Base-by-base conservation (phyloP, 1,140 invertebrate species). In the Phortica variegata region DNA sequence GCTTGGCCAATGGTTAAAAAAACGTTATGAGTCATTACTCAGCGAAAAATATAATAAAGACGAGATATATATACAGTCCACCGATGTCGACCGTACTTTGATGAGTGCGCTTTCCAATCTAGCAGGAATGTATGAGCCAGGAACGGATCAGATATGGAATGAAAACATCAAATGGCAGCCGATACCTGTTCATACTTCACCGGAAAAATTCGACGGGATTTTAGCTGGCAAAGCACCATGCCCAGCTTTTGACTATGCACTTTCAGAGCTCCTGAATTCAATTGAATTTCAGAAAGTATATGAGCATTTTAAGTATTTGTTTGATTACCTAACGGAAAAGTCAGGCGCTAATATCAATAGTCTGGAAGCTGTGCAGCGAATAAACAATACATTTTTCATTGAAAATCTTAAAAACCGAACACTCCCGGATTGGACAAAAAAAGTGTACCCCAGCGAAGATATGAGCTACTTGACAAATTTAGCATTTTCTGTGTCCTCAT, bases 21-120 rank as follows among this genome's bases (percentile, higher is more conserved):
- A 83, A 23, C 79, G 87, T 7, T 95, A 94, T 73, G 68, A 74
- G n/a, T 55, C 77, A 19, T 52, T 83, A 18, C 43, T 88, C 54
- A 79, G 76, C 77, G 46, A 75, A 10, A 77, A 52, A 46, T 85
- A 72, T 82, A 83, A 79, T 50, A 75, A 59, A 45, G 61, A 77
- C 8, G 71, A 92, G 63, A 82, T 93, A 39, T 82, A 82, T 57
- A 74, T 93, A 0, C 79, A 79, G 39, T 92, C 90, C 43, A 94
- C 93, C 2, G 88, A 93, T 77, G 84, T 87, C 2, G 91, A 96
- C 78, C 81, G 93, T 16, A 93, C 93, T 12, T 75, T 97, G 5
- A 94, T 93, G 88, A 95, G 91, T 56, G 93, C 91, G 0, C 80
- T 88, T 71, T 79, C 84, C 2, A 87, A 93, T 78, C 79, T 95